Conservation (phyloP, 30 jellyfish, hydroid and myxozoan genomes). For the Morbakka virulenta region DNA sequence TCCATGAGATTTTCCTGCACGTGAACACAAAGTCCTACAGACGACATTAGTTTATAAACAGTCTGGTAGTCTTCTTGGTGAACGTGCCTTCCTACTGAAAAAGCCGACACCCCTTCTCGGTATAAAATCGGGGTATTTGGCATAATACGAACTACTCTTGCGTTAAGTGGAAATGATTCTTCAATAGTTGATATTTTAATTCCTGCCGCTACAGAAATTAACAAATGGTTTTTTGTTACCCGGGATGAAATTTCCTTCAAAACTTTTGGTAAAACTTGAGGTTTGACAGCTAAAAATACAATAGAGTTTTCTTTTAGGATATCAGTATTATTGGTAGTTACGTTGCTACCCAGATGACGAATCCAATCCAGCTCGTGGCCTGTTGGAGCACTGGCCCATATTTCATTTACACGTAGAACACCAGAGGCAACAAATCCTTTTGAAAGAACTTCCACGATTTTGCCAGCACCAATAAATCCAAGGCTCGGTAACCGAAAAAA, state of each 20-base stretch:
- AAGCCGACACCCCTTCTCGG: constrained; percentile 73
- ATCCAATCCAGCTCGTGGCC: constrained; percentile 76
- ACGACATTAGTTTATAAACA: constrained; percentile 53
- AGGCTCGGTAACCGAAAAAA: constrained; percentile 32
- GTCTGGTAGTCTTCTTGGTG: constrained; percentile 54
- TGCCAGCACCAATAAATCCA: constrained; percentile 79
- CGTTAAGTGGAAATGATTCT: constrained; percentile 26
- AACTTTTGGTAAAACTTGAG: constrained; percentile 60
- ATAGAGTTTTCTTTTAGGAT: constrained; percentile 23
- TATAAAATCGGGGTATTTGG: constrained; percentile 67
- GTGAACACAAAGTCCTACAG: constrained; percentile 72
- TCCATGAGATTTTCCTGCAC: constrained; percentile 69
- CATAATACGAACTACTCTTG: constrained; percentile 70
- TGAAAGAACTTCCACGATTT: constrained; percentile 63
- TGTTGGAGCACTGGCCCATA: constrained; percentile 82
- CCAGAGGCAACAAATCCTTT: constrained; percentile 82
- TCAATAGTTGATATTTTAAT: constrained; percentile 39
- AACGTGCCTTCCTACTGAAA: constrained; percentile 50
- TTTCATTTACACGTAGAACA: constrained; percentile 45
- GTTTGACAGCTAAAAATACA: constrained; percentile 69
- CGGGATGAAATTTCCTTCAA: constrained; percentile 42
- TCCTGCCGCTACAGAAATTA: constrained; percentile 85
- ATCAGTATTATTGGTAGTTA: constrained; percentile 34
- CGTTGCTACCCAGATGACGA: constrained; percentile 71
- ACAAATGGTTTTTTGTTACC: constrained; percentile 54